phyloP scores from a whole-genome alignment of 2,113 vertebrate species.

The Nettapus auritus region DNA sequence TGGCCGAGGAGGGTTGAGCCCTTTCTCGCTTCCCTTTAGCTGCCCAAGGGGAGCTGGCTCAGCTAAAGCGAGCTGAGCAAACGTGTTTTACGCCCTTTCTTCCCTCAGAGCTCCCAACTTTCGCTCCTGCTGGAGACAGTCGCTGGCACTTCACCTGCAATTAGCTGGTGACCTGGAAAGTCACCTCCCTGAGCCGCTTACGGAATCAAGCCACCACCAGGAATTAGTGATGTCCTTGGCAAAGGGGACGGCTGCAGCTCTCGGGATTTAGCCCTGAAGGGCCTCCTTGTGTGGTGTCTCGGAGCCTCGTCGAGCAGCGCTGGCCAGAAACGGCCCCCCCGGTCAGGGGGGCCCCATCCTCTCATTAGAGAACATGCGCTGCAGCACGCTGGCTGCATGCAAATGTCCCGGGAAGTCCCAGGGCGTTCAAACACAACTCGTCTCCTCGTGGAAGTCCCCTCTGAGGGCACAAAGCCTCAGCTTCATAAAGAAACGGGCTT shows the following conservation, averaged over 20 bases:
- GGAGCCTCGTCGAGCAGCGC: not conserved
- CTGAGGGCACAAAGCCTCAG: not conserved
- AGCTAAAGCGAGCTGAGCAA: not conserved
- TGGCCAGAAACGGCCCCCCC: not conserved
- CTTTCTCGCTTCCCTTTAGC: not conserved
- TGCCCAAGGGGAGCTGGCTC: not conserved
- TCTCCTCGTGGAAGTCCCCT: not conserved
- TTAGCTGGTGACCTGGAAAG: conserved; percentile 61
- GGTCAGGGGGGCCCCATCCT: not conserved
- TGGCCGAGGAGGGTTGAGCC: not conserved
- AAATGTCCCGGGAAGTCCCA: not conserved
- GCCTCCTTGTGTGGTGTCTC: conserved; percentile 12
- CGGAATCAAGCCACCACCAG: conserved; percentile 19
- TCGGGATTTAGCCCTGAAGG: conserved; percentile 24
- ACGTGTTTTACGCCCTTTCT: not conserved
- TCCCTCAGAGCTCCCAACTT: conserved; percentile 18
- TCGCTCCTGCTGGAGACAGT: conserved; percentile 28
- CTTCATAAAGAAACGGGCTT: not conserved
- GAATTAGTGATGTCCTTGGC: conserved; percentile 70
- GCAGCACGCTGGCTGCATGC: not conserved
- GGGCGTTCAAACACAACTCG: not conserved
- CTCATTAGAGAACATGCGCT: not conserved
- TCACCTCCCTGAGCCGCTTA: conserved; percentile 61
- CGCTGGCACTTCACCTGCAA: conserved; percentile 35
- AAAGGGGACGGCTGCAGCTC: conserved; percentile 27